These are phyloP conservation scores for Danio choprae DNA, from an alignment of 2,797 vertebrate species.

Conservation along the genomic window DNA sequence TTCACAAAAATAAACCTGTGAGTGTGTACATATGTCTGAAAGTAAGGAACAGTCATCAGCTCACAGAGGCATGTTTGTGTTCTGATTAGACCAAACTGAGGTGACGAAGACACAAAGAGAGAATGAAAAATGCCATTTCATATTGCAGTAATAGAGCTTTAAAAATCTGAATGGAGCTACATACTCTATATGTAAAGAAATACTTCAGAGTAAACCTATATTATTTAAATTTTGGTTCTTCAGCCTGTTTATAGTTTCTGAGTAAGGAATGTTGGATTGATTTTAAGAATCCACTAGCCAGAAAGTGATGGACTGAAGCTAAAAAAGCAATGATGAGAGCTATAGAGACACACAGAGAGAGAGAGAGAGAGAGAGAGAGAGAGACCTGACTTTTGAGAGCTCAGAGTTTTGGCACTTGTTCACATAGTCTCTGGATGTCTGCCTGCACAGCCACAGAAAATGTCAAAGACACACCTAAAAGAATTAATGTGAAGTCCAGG, in stretches of 20 bases:
- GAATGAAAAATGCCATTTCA: conserved; percentile 51
- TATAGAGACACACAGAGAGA: conserved; percentile 22
- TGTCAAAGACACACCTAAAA: conserved; percentile 40
- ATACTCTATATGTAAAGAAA: conserved; percentile 66
- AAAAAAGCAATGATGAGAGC: conserved; percentile 78
- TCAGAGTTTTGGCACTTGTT: conserved; percentile 27
- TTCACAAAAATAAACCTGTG: too few species aligned
- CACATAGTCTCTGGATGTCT: conserved; percentile 31
- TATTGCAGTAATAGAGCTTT: not conserved
- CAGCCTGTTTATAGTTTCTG: not conserved
- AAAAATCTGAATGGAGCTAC: not conserved
- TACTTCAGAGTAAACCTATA: not conserved
- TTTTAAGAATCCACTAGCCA: conserved; percentile 65
- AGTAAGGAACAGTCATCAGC: conserved; percentile 71
- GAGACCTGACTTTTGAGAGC: not conserved
- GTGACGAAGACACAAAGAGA: conserved; percentile 77
- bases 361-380: not conserved
- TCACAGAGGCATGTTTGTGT: conserved; percentile 81
- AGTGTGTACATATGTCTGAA: conserved; percentile 47
- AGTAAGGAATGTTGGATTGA: conserved; percentile 46
- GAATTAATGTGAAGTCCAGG: not conserved
- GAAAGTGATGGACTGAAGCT: conserved; percentile 73
- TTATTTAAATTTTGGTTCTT: not conserved
- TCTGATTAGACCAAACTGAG: conserved; percentile 79
- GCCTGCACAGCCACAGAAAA: conserved; percentile 22